A percentile compares a stretch with the other conserved stretches of the same genome.
Evolutionary conservation across 2,797 vertebrate species (phyloP).

Genomic region (Chaenodraco wilsoni): DNA sequence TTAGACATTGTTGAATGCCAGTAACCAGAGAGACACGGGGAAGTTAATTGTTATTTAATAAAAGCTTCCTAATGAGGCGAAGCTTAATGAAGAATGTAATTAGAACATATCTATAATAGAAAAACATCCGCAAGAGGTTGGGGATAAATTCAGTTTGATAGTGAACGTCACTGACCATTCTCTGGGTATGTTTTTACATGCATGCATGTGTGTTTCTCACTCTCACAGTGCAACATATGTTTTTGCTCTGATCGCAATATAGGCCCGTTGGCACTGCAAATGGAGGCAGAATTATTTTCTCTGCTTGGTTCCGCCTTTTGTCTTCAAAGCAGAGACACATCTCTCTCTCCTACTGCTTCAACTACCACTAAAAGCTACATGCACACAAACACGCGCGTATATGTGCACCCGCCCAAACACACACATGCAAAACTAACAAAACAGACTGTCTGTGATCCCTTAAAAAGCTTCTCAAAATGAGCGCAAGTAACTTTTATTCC

Average conservation of each 20-base stretch:
- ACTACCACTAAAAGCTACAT: conserved; percentile 42
- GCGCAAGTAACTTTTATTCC: conserved; percentile 49
- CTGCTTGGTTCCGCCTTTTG: conserved; percentile 50
- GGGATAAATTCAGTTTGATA: conserved; percentile 22
- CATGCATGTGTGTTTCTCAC: conserved; percentile 4
- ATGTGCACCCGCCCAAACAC: not conserved
- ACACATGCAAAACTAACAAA: conserved; percentile 60
- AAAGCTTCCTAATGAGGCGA: conserved; percentile 11
- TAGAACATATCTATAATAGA: conserved; percentile 24
- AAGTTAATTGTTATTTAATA: conserved; percentile 20
- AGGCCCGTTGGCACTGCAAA: conserved; percentile 35
- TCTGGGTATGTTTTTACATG: conserved; percentile 25
- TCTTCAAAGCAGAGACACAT: conserved; percentile 52
- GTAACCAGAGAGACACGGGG: conserved; percentile 5
- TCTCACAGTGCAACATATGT: conserved; percentile 23
- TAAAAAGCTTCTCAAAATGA: conserved; percentile 66
- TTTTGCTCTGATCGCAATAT: conserved; percentile 49
- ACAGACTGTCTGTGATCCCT: conserved; percentile 61
- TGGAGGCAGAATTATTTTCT: conserved; percentile 44
- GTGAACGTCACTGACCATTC: conserved; percentile 16
- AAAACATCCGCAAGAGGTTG: conserved; percentile 7
- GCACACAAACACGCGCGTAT: not conserved
- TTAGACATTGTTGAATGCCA: not conserved
- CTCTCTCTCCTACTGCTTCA: conserved; percentile 15
- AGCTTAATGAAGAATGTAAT: conserved; percentile 10